Evolutionary conservation across 1,140 invertebrate genomes (phyloP).

Genomic region (Cherax destructor): DNA sequence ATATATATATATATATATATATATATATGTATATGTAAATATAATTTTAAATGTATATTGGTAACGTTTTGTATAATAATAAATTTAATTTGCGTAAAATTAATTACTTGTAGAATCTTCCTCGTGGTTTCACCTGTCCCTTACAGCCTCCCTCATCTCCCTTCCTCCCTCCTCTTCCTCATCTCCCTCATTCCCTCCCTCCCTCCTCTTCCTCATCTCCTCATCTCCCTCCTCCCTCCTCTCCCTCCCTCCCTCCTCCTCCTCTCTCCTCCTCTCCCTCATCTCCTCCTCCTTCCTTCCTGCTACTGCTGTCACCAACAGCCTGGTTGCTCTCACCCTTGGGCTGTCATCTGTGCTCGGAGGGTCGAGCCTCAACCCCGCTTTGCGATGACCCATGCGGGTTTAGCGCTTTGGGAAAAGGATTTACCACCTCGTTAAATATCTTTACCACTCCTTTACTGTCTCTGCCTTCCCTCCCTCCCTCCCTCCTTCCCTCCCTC

Average conservation of each 20-base stretch:
- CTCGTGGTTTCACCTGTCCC: not conserved
- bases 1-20: constrained; percentile 45
- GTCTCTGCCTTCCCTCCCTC: too few relatives aligned
- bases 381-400: too few relatives aligned
- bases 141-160: too few relatives aligned
- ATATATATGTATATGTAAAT: constrained; percentile 41
- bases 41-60: constrained; percentile 29
- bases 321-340: not conserved
- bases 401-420: not conserved
- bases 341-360: not conserved
- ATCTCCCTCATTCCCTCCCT: not conserved
- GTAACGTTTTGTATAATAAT: not conserved
- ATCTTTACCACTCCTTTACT: too few relatives aligned
- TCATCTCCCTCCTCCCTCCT: not conserved
- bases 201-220: too few relatives aligned
- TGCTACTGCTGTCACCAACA: not conserved
- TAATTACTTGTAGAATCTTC: not conserved
- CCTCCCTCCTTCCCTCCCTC: too few relatives aligned
- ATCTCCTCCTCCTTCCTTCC: constrained; percentile 1
- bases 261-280: not conserved
- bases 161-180: not conserved
- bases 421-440: too few relatives aligned
- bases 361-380: not conserved
- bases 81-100: not conserved
- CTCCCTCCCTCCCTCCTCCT: not conserved